Base-by-base conservation (phyloP, 2,113 vertebrate genomes). In the Emydura subglobosa region DNA sequence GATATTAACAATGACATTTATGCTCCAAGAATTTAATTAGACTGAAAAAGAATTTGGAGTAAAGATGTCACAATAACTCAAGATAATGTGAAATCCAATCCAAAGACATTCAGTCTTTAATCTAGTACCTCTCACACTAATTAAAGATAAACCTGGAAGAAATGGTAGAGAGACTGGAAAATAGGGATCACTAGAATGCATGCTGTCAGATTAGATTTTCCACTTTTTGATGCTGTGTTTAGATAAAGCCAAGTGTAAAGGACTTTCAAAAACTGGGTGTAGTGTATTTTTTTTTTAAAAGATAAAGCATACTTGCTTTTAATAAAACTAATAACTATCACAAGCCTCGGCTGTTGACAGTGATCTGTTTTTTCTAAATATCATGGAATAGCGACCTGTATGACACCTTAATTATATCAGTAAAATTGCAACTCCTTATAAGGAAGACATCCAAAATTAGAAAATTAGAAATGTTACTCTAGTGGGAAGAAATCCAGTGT, bases 21-120 rank as follows among this genome's bases (percentile, higher is more conserved):
- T 96, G 91, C 93, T 93, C 83, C 95, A 96, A 84, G 92, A 96
- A 94, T 95, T 97, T 96, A 97, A 97, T 97, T 96, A 96, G 95
- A 90, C 93, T 90, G 90, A 55, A 94, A 92, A 96, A 82, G 92
- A 87, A 94, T 86, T 96, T 94, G 94, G 96, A 89, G 89, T 89
- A 88, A 96, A 96, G 93, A 93, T 95, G 94, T 93, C 95, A 92
- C 90, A 95, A 91, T 89, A 95, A 82, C 86, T 98, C 93, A 94
- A 85, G 96, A 96, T 93, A 95, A 97, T 95, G 92, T 88, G 88
- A 95, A 96, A 96, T 95, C 59, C 94, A 76, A 93, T 90, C 91
- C 82, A 83, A 96, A 97, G 88, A 87, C 91, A 94, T 91, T 96
- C 85, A 51, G 82, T 44, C 83, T 82, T 92, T 96, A 96, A 96